These are phyloP conservation scores for Napeogenes sylphis DNA, from an alignment of 2,888 invertebrate genomes.

Conservation along the genomic window DNA sequence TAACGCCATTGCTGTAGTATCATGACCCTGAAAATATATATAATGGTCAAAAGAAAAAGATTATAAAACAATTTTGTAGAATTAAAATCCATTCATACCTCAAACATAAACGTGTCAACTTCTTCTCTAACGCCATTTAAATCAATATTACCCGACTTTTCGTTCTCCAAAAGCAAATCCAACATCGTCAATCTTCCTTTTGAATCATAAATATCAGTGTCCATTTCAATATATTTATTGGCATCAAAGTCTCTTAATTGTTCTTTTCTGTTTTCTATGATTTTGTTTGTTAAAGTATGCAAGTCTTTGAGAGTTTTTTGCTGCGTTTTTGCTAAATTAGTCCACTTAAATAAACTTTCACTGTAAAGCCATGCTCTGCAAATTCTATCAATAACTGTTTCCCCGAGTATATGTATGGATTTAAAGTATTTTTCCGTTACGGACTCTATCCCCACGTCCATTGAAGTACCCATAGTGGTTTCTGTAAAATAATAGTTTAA, in stretches of 20 bases:
- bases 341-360: slow-evolving; percentile 21
- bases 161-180: slow-evolving; percentile 79
- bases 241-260: slow-evolving; percentile 23
- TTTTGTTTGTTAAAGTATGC: slow-evolving; percentile 29
- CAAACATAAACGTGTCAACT: slow-evolving; percentile 85
- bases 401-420: slow-evolving; percentile 25
- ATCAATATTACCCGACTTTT: slow-evolving; percentile 75
- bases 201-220: slow-evolving; percentile 35
- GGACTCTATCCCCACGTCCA: slow-evolving; percentile 23
- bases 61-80: background rate
- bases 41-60: background rate
- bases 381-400: slow-evolving; percentile 18
- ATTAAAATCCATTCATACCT: slow-evolving; percentile 53
- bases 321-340: slow-evolving; percentile 19
- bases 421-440: slow-evolving; percentile 28
- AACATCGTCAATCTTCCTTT: slow-evolving; percentile 78
- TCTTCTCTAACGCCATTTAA: slow-evolving; percentile 81
- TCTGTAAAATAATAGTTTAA: slow-evolving; percentile 40
- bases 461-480: slow-evolving; percentile 31
- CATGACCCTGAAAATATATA: slow-evolving; percentile 60
- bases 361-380: slow-evolving; percentile 27
- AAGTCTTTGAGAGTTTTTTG: slow-evolving; percentile 23
- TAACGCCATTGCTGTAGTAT: slow-evolving; percentile 62
- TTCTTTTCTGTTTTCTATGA: slow-evolving; percentile 29
- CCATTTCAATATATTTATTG: slow-evolving; percentile 8